Evolutionary conservation across 2,888 invertebrate genomes (phyloP), one percentile per base, ranked within the genome.

Genomic region (Nemoura dubitans): DNA sequence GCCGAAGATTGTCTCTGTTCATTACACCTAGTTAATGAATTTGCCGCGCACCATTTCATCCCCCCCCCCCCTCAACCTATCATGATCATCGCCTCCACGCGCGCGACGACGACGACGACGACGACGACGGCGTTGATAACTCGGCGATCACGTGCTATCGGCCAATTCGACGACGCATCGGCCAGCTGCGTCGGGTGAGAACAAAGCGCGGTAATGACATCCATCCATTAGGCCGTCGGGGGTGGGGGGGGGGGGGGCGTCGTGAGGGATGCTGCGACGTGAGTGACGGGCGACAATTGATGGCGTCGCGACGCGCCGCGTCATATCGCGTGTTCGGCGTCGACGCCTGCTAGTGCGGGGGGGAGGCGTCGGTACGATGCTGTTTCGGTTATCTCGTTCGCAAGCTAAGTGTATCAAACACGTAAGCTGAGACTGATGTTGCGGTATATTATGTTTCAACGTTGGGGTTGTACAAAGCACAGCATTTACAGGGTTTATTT

Each of bases 201-300:
- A 81, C 81, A 81, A 81, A 81, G 30, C 81, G 14, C 14, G 26
- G 26, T 81, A 81, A 81, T 81, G 81, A 30, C 81, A 30, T 78
- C 26, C 78, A 78, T 78, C 78, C 78, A 78, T 78, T 78, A 78
- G 28, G 26, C 26, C 78, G 25, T 76, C 3, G n/a, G 80, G 80
- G 14, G 28, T 76, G 78, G 26, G 78, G 26, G 26, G 25, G 10
- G 26, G 78, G 78, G 26, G 26, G 2, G 28, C 26, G 25, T 78
- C 26, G 7, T n/a, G 81, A 21, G 30, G 28, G 30, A 30, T 30
- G 81, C 29, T 81, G 81, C 6, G 81, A 29, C 16, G n/a, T 21
- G 29, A 59, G 76, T 84, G 84, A 84, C 84, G 76, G 59, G 26
- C 84, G 29, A 59, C 76, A 84, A 84, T 84, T 84, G 5, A 84